Conservation (phyloP, 1,140 invertebrate genomes). For the Chelonus insularis region DNA sequence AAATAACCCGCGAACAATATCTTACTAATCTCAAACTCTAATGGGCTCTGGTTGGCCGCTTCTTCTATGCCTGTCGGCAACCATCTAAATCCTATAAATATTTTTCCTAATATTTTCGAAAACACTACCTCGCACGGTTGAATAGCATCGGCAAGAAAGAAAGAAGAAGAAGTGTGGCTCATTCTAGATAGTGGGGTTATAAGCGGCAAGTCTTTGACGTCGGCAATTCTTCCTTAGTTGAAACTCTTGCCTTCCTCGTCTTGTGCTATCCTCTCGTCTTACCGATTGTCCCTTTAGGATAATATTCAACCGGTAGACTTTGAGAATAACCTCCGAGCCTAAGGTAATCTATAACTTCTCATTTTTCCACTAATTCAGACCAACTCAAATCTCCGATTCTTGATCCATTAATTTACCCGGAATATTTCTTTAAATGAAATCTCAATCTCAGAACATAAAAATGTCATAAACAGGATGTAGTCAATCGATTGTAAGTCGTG, state of each 20-base stretch:
- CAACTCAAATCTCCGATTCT: neutral
- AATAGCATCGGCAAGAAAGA: neutral
- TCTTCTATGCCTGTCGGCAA: conserved; percentile 29
- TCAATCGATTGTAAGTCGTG: neutral
- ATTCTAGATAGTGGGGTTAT: conserved; percentile 11
- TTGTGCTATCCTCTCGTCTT: neutral
- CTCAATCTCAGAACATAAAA: no score
- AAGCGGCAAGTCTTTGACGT: conserved; percentile 18
- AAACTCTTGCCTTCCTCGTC: neutral
- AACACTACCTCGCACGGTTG: conserved; percentile 35
- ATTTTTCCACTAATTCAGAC: conserved; percentile 5
- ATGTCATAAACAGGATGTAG: neutral
- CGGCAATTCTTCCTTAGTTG: neutral
- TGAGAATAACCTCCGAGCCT: no score
- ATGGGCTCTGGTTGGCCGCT: conserved; percentile 34
- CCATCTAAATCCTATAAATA: conserved; percentile 54
- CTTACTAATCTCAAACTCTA: conserved; percentile 48
- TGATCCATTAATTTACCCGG: neutral
- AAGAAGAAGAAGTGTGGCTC: conserved; percentile 10
- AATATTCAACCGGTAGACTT: conserved; percentile 1
- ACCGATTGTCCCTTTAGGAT: conserved; percentile 12
- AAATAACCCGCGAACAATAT: conserved; percentile 34
- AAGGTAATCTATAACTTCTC: conserved; percentile 2
- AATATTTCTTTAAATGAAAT: no score
- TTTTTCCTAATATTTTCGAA: conserved; percentile 54